Base-by-base conservation (phyloP, 2,113 vertebrate genomes). In the Leptobrachium leishanense region DNA sequence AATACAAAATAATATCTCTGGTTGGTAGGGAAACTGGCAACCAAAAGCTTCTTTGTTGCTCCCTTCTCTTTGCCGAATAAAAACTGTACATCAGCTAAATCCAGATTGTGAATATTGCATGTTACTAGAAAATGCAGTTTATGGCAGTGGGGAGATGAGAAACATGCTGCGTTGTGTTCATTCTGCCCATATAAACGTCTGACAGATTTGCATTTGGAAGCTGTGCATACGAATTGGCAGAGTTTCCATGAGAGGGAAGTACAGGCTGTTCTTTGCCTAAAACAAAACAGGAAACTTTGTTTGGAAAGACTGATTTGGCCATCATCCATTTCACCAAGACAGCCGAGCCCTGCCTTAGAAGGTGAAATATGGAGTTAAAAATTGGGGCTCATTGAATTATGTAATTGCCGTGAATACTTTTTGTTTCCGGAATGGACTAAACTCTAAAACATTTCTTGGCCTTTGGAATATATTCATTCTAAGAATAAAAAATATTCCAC, bases 231-330 rank as follows among this genome's bases (percentile, higher is more conserved):
- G 64, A 66, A 59, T 79, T 79, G 77, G 77, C 77, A 79, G 63
- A n/a, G 2, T 2, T 40, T 67, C 62, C 20, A 50, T 43, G 11
- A 67, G 46, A 79, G 63, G 63, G 77, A 73, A 79, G 77, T 68
- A 79, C 77, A 79, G 64, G 54, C 63, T 79, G 77, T 79, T 79
- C 77, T 79, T 77, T 78, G 76, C 68, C 57, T 72, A 72, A 72
- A 79, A 79, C 70, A 79, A 79, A 79, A 79, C 77, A 79, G 77
- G 77, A 79, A 79, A 67, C 70, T 79, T 65, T 67, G 6, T 53
- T 72, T 74, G 77, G 77, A 72, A 79, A 66, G 63, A n/a, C 50
- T 44, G 50, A 67, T 53, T 39, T 66, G 69, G 68, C 31, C 46
- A 9, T 43, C 62, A n/a, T 79, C 70, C 77, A 74, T 40, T 39